Percentiles rank a stretch among this genome's conserved stretches.
Evolutionary conservation across 2,113 vertebrate genomes (phyloP).

Genomic region (Daphoenositta chrysoptera): DNA sequence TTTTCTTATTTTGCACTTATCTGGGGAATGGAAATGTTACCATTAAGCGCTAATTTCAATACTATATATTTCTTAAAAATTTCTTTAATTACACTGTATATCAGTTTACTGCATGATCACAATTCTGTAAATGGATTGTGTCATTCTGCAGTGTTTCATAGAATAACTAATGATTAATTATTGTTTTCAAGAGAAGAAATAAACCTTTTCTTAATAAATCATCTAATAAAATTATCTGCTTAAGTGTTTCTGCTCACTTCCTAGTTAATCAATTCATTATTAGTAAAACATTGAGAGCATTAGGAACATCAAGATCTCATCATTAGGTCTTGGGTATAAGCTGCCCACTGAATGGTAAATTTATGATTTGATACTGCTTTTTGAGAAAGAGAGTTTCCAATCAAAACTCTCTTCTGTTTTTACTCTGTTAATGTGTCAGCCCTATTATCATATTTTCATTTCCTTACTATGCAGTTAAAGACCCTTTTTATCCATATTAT

Average conservation of each 20-base stretch:
- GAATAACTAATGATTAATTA: not conserved
- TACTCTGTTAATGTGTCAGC: not conserved
- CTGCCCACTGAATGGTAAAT: not conserved
- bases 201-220: not conserved
- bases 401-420: not conserved
- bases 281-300: not conserved
- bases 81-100: not conserved
- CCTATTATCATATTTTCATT: not conserved
- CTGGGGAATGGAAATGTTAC: not conserved
- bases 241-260: not conserved
- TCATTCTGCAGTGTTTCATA: not conserved
- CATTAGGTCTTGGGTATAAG: not conserved
- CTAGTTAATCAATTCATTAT: not conserved
- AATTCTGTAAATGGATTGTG: not conserved
- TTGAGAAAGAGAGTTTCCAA: not conserved
- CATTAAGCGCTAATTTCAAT: not conserved
- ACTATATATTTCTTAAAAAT: not conserved
- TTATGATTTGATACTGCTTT: not conserved
- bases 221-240: not conserved
- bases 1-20: not conserved
- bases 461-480: not conserved
- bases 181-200: not conserved
- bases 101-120: not conserved
- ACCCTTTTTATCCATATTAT: not conserved
- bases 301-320: not conserved